Percentiles rank a stretch among this genome's conserved stretches.
phyloP scores from a whole-genome alignment of 2,797 vertebrate genomes.

The Danio albolineatus region DNA sequence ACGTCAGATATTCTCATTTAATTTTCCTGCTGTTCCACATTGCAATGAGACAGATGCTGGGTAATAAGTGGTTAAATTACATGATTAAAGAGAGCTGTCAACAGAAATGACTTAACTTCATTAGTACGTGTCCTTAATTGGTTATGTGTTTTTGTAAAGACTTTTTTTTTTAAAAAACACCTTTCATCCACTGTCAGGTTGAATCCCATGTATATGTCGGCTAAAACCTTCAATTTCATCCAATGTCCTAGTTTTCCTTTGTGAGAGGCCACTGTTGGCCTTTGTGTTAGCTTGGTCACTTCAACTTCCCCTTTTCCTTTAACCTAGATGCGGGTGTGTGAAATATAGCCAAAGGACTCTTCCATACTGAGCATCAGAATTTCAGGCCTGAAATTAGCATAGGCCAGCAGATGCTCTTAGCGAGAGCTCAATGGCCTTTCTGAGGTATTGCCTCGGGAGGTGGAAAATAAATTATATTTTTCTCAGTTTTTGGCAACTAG shows the following conservation, averaged over 20 bases:
- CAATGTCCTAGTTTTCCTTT: background rate
- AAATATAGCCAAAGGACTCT: constrained; percentile 55
- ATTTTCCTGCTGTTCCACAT: constrained; percentile 62
- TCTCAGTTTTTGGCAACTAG: constrained; percentile 24
- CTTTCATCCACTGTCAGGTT: background rate
- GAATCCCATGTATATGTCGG: background rate
- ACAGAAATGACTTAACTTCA: constrained; percentile 69
- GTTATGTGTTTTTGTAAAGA: constrained; percentile 20
- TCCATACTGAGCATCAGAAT: constrained; percentile 28
- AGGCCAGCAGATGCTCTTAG: constrained; percentile 54
- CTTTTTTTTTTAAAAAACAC: background rate
- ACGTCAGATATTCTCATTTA: constrained; percentile 19
- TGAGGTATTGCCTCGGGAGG: constrained; percentile 51
- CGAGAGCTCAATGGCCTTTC: constrained; percentile 53
- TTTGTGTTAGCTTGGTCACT: constrained; percentile 51
- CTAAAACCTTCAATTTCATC: background rate
- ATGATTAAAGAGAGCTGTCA: constrained; percentile 81
- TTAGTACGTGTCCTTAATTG: constrained; percentile 62
- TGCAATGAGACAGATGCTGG: constrained; percentile 73
- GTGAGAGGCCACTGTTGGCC: background rate
- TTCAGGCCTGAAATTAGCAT: constrained; percentile 55
- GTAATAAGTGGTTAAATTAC: constrained; percentile 82
- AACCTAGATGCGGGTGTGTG: constrained; percentile 47
- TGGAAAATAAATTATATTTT: constrained; percentile 27
- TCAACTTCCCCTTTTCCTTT: constrained; percentile 38